Evolutionary conservation across 2,113 vertebrate genomes (phyloP).

Genomic region (Passerina amoena): DNA sequence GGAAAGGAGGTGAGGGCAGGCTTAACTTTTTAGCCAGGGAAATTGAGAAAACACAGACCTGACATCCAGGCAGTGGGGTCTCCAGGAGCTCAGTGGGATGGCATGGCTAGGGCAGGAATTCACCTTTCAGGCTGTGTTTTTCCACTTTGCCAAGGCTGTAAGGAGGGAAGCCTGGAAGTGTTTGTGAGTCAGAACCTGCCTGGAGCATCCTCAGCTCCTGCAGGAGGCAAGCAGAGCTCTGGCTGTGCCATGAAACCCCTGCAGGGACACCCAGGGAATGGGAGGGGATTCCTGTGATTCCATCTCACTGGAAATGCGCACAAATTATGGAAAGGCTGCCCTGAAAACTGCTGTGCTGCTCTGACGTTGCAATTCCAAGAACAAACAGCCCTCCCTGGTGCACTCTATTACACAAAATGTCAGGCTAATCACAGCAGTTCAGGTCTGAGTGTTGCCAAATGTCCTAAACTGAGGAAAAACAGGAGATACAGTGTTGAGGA

Average conservation of each 20-base stretch:
- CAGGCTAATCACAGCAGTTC: background rate
- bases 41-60: background rate
- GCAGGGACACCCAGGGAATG: rapidly evolving
- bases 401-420: background rate
- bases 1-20: background rate
- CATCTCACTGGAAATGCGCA: background rate
- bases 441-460: background rate
- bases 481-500: background rate
- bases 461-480: background rate
- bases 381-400: background rate
- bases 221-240: background rate
- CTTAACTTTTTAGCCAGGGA: background rate
- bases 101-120: background rate
- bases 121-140: background rate
- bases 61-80: rapidly evolving
- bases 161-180: background rate
- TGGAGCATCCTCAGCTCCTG: background rate
- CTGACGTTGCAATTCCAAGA: background rate
- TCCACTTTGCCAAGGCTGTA: background rate
- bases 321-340: background rate
- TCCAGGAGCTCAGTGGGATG: rapidly evolving
- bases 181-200: background rate
- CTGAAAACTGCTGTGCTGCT: background rate
- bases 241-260: rapidly evolving
- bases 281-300: rapidly evolving